These are phyloP conservation scores for Ceyx cyanopectus DNA, from an alignment of 2,113 vertebrate genomes.

Conservation along the genomic window DNA sequence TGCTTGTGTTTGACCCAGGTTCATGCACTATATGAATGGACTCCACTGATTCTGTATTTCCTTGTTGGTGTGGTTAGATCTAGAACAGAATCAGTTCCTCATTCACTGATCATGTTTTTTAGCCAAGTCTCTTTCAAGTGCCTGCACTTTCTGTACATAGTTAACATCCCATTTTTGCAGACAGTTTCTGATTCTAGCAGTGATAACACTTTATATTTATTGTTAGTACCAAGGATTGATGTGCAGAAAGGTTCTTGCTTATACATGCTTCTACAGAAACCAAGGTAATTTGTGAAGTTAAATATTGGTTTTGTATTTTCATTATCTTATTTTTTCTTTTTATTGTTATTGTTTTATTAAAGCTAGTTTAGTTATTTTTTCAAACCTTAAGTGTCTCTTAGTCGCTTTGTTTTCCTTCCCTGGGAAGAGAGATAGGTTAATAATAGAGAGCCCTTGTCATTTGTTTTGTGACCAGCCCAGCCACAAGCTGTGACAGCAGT, in stretches of 20 bases:
- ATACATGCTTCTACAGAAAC: neutral
- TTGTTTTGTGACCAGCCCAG: neutral
- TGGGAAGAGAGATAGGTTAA: neutral
- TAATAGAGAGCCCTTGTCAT: neutral
- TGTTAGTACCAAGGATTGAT: too few species aligned
- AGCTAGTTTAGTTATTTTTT: neutral
- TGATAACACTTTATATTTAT: neutral
- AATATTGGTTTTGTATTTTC: neutral
- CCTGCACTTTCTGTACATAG: neutral
- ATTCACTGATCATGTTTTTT: neutral
- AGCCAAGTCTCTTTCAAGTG: neutral
- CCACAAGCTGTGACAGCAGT: neutral
- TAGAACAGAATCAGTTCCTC: neutral
- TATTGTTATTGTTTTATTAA: neutral
- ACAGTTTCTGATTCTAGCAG: neutral
- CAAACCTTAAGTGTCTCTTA: neutral
- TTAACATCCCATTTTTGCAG: neutral
- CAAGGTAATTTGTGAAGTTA: neutral
- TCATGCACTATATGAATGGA: neutral
- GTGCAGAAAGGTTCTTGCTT: neutral
- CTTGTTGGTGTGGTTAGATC: neutral
- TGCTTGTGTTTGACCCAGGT: neutral
- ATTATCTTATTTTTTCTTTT: neutral
- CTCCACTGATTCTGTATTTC: neutral
- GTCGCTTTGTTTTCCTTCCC: neutral